Base-by-base conservation (phyloP, 2,888 invertebrate species). In the Ophonus ardosiacus region DNA sequence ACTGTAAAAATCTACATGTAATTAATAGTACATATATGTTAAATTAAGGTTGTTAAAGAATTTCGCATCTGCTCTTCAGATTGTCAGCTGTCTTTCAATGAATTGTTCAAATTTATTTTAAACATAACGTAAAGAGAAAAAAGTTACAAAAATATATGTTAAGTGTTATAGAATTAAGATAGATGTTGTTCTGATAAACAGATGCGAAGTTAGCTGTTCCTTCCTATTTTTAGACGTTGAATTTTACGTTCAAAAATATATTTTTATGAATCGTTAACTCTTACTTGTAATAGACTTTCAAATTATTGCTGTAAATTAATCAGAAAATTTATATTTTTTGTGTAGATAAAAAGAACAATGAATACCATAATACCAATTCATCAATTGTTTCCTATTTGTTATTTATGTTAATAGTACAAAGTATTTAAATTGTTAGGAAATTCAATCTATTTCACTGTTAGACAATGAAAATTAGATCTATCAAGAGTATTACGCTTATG, bases 361-460 rank as follows among this genome's bases (percentile, higher is more conserved):
- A 82, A 82, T 10, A 81, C 56, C 18, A 43, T 17, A 82, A 82
- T 10, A 81, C 56, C 18, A 43, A 13, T 71, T 63, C 61, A 43
- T 65, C 40, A 81, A 63, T 13, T 57, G 59, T 68, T 81, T 10
- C n/a, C 18, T 8, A 15, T 71, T 68, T 68, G 81, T 81, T 81
- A 51, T 81, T 81, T 81, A 56, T 18, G 84, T 84, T 84, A 17
- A 84, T 84, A 78, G 83, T 83, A 83, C 83, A 83, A 83, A 83
- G 8, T 82, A 63, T 76, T 57, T 82, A 74, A 71, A 81, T 81
- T 84, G 59, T 63, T 61, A 84, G 63, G 15, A 65, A 78, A 81
- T 81, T 81, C 71, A 57, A 83, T 83, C 74, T 83, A 83, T 84
- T 84, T 84, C 68, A 84, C 84, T 84, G 84, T 84, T 84, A 84